These are phyloP conservation scores for Cladorhizidae sp. DNA, from an alignment of 37 sponge, comb jelly and placozoan genomes.

Conservation along the genomic window DNA sequence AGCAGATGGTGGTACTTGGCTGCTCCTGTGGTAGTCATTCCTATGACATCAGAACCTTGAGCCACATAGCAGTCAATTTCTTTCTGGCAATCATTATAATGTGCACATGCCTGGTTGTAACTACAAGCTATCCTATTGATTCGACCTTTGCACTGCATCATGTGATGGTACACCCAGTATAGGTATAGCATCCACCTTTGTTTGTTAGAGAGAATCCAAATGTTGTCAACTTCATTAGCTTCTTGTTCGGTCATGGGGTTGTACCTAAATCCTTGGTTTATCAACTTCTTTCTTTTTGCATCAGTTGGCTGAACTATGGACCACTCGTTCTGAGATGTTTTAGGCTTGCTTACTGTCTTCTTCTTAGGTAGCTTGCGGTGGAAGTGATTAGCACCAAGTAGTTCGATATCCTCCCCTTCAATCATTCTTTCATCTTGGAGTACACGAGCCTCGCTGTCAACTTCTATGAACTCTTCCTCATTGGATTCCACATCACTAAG, in stretches of 20 bases:
- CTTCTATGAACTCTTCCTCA: conserved; percentile 24
- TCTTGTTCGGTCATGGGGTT: conserved; percentile 56
- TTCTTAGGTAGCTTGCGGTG: background rate
- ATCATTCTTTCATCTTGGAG: conserved; percentile 62
- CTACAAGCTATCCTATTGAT: conserved; percentile 4
- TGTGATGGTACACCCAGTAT: conserved; percentile 52
- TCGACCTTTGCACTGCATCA: background rate
- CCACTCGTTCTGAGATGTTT: conserved; percentile 31
- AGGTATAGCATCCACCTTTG: conserved; percentile 67
- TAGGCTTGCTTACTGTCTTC: background rate
- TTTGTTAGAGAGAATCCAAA: conserved; percentile 17
- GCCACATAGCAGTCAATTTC: conserved; percentile 50
- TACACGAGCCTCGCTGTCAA: conserved; percentile 64
- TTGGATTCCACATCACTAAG: background rate
- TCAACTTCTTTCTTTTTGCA: conserved; percentile 27
- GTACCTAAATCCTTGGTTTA: conserved; percentile 31
- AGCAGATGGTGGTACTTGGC: conserved; percentile 78
- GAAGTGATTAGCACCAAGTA: background rate
- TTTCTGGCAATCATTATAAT: conserved; percentile 22
- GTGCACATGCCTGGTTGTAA: conserved; percentile 36
- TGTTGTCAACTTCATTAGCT: conserved; percentile 33
- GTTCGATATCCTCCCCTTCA: conserved; percentile 61
- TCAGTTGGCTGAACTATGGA: conserved; percentile 27
- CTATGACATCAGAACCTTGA: conserved; percentile 74
- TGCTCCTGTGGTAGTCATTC: conserved; percentile 95